These are phyloP conservation scores for Rhorus exstirpatorius DNA, from an alignment of 2,888 invertebrate genomes.

Conservation along the genomic window DNA sequence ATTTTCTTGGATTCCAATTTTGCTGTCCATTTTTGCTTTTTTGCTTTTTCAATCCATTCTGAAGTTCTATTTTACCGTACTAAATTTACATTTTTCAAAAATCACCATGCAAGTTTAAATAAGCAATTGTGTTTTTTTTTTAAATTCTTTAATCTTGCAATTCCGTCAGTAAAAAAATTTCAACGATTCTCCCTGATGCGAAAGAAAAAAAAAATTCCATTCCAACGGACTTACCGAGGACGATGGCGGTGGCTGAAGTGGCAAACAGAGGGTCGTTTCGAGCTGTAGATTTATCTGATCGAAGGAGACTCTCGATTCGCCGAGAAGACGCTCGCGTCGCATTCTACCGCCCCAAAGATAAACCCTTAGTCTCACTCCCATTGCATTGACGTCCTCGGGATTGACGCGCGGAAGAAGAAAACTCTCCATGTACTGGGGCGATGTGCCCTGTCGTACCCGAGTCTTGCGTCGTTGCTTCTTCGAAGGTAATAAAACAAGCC, in stretches of 20 bases:
- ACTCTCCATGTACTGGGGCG: constrained; percentile 97
- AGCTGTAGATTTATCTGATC: constrained; percentile 95
- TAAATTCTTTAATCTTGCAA: no score
- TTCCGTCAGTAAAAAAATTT: background rate
- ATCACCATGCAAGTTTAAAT: no score
- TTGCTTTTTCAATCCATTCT: background rate
- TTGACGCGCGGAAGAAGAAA: constrained; percentile 96
- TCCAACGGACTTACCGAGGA: constrained; percentile 77
- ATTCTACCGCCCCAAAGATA: constrained; percentile 96
- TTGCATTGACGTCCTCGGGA: constrained; percentile 97
- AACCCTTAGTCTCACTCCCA: constrained; percentile 95
- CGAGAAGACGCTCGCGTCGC: constrained; percentile 96
- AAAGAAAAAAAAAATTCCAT: background rate
- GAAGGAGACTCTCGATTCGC: constrained; percentile 96
- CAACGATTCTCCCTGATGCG: background rate
- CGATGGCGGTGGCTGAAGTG: constrained; percentile 88
- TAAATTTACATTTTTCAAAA: no score
- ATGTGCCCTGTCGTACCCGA: constrained; percentile 95
- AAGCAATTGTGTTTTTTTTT: no score
- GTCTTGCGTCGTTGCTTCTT: constrained; percentile 98
- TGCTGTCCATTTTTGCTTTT: no score
- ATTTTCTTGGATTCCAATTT: no score
- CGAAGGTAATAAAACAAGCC: constrained; percentile 94
- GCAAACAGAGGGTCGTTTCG: constrained; percentile 96
- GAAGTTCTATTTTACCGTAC: background rate